A percentile compares a stretch with the other conserved stretches of the same genome.
Evolutionary conservation across 2,797 vertebrate genomes (phyloP).

Genomic region (Macropodus opercularis): DNA sequence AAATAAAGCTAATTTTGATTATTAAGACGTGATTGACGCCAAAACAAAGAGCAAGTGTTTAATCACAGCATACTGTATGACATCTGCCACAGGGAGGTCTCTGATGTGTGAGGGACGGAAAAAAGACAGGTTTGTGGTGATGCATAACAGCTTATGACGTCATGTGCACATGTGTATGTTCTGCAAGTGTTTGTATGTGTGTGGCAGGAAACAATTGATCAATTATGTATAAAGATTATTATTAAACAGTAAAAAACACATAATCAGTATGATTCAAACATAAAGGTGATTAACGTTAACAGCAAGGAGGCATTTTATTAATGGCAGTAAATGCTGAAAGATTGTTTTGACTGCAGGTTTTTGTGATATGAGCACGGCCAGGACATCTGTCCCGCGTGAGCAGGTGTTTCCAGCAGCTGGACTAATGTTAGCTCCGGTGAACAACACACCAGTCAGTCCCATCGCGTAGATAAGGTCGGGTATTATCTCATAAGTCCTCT

Average conservation of each 20-base stretch:
- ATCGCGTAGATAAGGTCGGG: background rate
- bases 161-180: constrained; percentile 11
- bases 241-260: too few species aligned
- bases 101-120: constrained; percentile 38
- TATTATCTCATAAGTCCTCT: background rate
- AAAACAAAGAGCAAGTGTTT: constrained; percentile 73
- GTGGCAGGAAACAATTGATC: too few species aligned
- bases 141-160: constrained; percentile 9
- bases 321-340: background rate
- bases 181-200: background rate
- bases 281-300: background rate
- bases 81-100: constrained; percentile 55
- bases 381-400: constrained; percentile 22
- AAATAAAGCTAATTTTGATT: constrained; percentile 61
- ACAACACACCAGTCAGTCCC: background rate
- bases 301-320: background rate
- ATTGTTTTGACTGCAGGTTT: too few species aligned
- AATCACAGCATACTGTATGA: constrained; percentile 73
- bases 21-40: constrained; percentile 78
- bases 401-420: constrained; percentile 28
- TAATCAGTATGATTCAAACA: too few species aligned
- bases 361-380: background rate
- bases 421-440: constrained; percentile 3
- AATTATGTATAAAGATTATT: too few species aligned
- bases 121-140: constrained; percentile 13